Conservation (phyloP, 2,113 vertebrate species). For the Datnioides undecimradiatus region DNA sequence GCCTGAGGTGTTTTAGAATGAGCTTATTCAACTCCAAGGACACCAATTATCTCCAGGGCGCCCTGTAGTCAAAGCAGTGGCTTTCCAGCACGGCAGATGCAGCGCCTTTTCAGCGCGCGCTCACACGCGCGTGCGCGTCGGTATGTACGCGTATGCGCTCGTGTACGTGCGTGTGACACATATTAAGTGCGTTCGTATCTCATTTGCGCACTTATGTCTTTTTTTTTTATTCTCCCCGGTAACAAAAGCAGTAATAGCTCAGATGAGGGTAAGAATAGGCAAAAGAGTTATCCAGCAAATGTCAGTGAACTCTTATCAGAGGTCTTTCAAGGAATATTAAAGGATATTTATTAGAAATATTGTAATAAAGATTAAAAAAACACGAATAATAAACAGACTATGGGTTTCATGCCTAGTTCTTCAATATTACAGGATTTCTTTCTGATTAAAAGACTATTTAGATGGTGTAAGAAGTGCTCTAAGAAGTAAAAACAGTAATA, state of each 20-base stretch:
- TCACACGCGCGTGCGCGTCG: slow-evolving; percentile 52
- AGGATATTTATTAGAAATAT: background rate
- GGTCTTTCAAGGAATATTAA: background rate
- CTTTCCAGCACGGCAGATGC: slow-evolving; percentile 91
- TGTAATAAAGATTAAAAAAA: background rate
- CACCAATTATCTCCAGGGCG: slow-evolving; percentile 97
- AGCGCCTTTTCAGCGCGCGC: slow-evolving; percentile 69
- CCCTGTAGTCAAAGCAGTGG: slow-evolving; percentile 88
- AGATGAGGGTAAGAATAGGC: background rate
- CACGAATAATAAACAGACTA: background rate
- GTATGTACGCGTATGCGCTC: background rate
- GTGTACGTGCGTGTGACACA: background rate
- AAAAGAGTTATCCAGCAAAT: too few species aligned
- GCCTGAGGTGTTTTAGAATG: slow-evolving; percentile 94
- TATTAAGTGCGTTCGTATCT: background rate
- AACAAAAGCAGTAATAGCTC: background rate
- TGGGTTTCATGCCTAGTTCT: background rate
- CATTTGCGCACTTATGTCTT: background rate
- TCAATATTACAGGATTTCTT: background rate
- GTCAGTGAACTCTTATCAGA: background rate
- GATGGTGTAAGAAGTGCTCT: too few species aligned
- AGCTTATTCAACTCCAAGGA: slow-evolving; percentile 99
- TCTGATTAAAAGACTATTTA: background rate
- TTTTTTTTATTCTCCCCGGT: background rate
- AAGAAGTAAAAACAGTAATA: too few species aligned